Conservation (phyloP, 2,888 invertebrate species). For the Axea sp. region DNA sequence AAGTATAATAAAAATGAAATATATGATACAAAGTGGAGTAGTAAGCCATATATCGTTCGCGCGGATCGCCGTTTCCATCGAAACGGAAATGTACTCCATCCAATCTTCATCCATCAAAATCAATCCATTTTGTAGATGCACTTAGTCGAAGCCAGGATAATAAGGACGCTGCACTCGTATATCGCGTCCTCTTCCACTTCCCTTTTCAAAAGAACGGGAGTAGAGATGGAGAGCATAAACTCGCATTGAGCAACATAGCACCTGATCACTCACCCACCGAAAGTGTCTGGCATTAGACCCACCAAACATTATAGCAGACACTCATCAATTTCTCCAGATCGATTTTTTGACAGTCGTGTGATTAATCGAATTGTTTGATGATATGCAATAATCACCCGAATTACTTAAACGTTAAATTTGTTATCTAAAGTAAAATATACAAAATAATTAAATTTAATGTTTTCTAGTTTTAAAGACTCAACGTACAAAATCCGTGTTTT, state of each 20-base stretch:
- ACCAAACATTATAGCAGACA: constrained; percentile 45
- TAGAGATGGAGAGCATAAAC: constrained; percentile 2
- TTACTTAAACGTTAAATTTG: no score
- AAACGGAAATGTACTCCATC: constrained; percentile 62
- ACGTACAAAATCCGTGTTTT: no score
- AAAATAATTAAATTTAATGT: no score
- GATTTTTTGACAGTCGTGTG: constrained; percentile 33
- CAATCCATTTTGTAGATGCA: constrained; percentile 69
- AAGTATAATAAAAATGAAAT: constrained; percentile 55
- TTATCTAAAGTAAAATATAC: no score
- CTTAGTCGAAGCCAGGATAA: constrained; percentile 63
- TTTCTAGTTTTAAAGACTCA: no score
- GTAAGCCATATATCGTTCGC: constrained; percentile 41
- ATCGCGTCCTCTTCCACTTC: constrained; percentile 11
- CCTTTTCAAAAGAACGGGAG: background rate
- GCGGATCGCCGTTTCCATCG: constrained; percentile 39
- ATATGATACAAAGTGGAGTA: constrained; percentile 53
- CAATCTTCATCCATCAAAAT: constrained; percentile 74
- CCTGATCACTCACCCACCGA: constrained; percentile 40
- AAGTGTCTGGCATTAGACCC: constrained; percentile 46
- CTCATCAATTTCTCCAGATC: constrained; percentile 50
- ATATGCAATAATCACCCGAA: constrained; percentile 17
- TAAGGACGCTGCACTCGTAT: constrained; percentile 52
- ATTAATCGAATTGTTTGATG: constrained; percentile 27
- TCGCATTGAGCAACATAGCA: constrained; percentile 24